Evolutionary conservation across 2,113 vertebrate genomes (phyloP).

Genomic region (Pseudois nayaur): DNA sequence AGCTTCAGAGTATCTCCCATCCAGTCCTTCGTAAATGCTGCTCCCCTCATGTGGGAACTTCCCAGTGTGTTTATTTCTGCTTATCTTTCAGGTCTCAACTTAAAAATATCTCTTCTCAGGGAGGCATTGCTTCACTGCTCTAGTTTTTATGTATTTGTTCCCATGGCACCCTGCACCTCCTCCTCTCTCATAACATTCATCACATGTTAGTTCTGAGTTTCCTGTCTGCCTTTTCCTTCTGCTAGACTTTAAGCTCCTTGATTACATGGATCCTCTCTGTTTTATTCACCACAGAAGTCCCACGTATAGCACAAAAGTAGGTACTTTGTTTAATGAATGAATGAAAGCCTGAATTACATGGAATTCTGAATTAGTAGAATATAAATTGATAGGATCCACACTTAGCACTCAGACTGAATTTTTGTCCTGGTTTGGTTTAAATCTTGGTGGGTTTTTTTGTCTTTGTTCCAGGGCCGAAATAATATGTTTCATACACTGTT

Average conservation of each 20-base stretch:
- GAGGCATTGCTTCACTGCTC: background rate
- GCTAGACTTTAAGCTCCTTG: background rate
- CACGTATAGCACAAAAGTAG: background rate
- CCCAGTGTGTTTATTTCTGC: background rate
- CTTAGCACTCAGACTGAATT: background rate
- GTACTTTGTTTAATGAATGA: background rate
- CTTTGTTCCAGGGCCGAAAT: constrained; percentile 89
- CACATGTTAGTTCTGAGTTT: background rate
- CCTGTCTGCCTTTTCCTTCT: background rate
- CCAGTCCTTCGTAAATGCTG: background rate
- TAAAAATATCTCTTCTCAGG: background rate
- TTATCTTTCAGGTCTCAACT: background rate
- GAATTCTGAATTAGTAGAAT: background rate
- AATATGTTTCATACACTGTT: constrained; percentile 97
- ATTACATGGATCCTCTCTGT: background rate
- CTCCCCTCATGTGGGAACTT: background rate
- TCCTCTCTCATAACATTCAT: background rate
- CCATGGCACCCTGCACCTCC: background rate
- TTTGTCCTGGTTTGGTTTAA: constrained; percentile 11
- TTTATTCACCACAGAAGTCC: background rate
- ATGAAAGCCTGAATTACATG: background rate
- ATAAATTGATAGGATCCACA: background rate
- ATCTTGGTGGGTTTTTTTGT: constrained; percentile 9
- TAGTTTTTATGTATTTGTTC: background rate
- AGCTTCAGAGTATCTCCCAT: background rate